Conservation (phyloP, 2,888 invertebrate genomes). For the Polydrusus cervinus region DNA sequence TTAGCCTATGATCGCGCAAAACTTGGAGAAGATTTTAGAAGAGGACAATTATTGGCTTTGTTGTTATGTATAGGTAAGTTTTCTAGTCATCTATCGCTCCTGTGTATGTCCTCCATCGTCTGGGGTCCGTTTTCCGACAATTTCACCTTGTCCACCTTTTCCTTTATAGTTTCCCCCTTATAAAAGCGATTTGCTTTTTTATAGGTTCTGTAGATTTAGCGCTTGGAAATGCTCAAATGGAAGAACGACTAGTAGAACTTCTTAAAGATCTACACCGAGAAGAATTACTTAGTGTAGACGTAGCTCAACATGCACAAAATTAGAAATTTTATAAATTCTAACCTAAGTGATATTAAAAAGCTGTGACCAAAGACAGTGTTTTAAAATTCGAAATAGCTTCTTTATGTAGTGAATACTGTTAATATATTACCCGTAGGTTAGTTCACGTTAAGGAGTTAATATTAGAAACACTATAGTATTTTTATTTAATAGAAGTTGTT, state of each 20-base stretch:
- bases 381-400: constrained; percentile 24
- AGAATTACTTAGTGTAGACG: constrained; percentile 75
- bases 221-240: constrained; percentile 83
- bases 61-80: constrained; percentile 79
- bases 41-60: constrained; percentile 83
- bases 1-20: constrained; percentile 74
- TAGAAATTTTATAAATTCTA: constrained; percentile 16
- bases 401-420: constrained; percentile 9
- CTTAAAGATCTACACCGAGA: constrained; percentile 83
- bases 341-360: constrained; percentile 42
- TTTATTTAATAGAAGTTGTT: not conserved
- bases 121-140: too few relatives aligned
- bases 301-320: constrained; percentile 56
- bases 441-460: not conserved
- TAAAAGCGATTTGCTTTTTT: constrained; percentile 10
- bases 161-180: too few relatives aligned
- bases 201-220: constrained; percentile 84
- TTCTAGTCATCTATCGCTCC: too few relatives aligned
- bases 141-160: too few relatives aligned
- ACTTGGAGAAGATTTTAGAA: constrained; percentile 75
- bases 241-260: constrained; percentile 83
- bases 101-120: too few relatives aligned
- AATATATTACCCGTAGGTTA: constrained; percentile 1
- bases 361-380: constrained; percentile 45
- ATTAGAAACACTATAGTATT: constrained; percentile 5